A percentile compares a stretch with the other conserved stretches of the same genome.
Conservation (phyloP, 2,797 vertebrate genomes). For the Eupleurogrammus muticus region DNA sequence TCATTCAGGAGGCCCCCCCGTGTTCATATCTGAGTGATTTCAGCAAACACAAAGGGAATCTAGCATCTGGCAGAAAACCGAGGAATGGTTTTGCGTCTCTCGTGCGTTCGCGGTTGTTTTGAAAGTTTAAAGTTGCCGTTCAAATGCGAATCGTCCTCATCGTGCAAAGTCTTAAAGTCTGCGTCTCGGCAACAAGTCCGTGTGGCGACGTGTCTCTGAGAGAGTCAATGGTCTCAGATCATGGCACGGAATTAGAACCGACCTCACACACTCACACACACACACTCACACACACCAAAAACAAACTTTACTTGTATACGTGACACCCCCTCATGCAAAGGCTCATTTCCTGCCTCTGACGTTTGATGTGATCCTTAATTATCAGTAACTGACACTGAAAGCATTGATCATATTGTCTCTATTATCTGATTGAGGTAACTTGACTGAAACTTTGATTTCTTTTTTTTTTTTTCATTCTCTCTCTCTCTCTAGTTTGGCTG, state of each 20-base stretch:
- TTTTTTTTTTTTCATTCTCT: constrained; percentile 3
- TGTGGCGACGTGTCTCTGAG: neutral
- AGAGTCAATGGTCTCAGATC: constrained; percentile 25
- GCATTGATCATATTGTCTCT: neutral
- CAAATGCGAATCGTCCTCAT: neutral
- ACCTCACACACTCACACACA: neutral
- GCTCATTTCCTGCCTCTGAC: constrained; percentile 14
- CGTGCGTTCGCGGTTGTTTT: no score
- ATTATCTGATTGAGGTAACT: neutral
- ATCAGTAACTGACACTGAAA: neutral
- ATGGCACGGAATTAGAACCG: constrained; percentile 26
- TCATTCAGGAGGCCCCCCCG: neutral
- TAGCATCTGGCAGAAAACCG: neutral
- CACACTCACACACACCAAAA: constrained; percentile 1
- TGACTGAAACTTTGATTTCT: constrained; percentile 16
- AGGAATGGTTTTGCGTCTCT: no score
- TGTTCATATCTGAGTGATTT: neutral
- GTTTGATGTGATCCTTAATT: neutral
- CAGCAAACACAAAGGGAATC: neutral
- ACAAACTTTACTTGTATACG: neutral
- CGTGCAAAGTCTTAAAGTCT: neutral
- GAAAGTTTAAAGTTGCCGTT: no score
- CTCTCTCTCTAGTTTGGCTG: neutral
- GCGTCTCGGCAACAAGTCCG: constrained; percentile 3
- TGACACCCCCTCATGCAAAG: neutral